Evolutionary conservation across 2,888 invertebrate genomes (phyloP), one percentile per base, ranked within the genome.

Genomic region (Andrena bucephala): DNA sequence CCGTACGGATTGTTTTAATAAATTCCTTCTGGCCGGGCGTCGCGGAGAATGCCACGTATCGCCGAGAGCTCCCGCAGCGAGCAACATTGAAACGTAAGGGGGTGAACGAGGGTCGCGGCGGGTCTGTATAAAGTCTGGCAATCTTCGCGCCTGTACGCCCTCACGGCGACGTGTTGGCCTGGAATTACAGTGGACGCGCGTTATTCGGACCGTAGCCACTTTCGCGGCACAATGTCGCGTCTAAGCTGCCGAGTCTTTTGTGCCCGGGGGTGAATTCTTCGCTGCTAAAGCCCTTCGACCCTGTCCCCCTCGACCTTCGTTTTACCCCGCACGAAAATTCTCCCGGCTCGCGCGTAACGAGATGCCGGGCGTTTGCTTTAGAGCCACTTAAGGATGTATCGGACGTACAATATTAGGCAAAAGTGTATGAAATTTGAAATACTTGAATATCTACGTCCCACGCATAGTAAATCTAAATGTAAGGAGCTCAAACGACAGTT

Each of bases 351-450:
- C 78, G 74, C 75, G 77, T 86, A 87, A 87, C 81, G 86, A 87
- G 81, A 79, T 78, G 81, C 84, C 79, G 83, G 86, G 81, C 86
- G 69, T 63, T 74, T 68, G 73, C 76, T 69, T 77, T 68, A 52
- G 42, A 16, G 78, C 77, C 86, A 85, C 78, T 87, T 27, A 20
- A 20, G 20, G 20, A 20, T 20, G 20, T 20, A 20, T 20, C 20
- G 20, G 20, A 20, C 20, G 20, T 20, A 20, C 20, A 20, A 20
- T 20, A 20, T 20, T 20, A 20, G 20, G 20, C 20, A 20, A 20
- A 20, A 20, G 20, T 20, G 0, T 20, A 20, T 20, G 20, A 20
- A 20, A 20, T 20, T 20, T 20, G 20, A 20, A 20, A 20, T 20
- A 20, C 0, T 20, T n/a, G n/a, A n/a, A n/a, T n/a, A n/a, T n/a